phyloP scores from a whole-genome alignment of 2,113 vertebrate species.

The Oncorhynchus clarkii region DNA sequence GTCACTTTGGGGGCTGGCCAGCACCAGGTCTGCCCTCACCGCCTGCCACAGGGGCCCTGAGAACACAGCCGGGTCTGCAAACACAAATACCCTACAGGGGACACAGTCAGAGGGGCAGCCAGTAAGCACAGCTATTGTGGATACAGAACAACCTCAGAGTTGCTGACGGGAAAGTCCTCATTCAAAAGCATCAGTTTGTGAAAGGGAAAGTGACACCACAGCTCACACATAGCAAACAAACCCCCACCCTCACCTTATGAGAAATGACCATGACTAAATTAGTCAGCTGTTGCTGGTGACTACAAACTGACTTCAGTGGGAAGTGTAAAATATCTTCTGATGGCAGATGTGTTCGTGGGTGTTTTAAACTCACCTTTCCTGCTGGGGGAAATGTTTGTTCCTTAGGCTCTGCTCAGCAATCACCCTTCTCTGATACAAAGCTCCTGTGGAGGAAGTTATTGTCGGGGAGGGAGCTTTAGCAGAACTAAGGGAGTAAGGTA shows the following conservation, averaged over 20 bases:
- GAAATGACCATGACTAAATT: too few relatives aligned
- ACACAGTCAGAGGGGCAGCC: neutral
- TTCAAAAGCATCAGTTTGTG: too few relatives aligned
- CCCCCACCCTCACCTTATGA: too few relatives aligned
- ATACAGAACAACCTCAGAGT: too few relatives aligned
- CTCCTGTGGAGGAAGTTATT: constrained; percentile 58
- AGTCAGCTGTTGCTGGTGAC: too few relatives aligned
- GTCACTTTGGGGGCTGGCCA: constrained; percentile 40
- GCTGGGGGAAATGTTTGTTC: constrained; percentile 64
- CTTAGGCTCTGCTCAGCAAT: constrained; percentile 79
- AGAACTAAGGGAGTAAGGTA: neutral
- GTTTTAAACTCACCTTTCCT: constrained; percentile 76
- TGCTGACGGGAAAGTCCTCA: too few relatives aligned
- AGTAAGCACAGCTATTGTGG: neutral
- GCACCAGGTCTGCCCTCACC: constrained; percentile 64
- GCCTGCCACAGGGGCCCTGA: constrained; percentile 75
- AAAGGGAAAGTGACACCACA: too few relatives aligned
- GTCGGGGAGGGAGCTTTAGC: neutral
- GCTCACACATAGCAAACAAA: too few relatives aligned
- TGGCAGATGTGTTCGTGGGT: neutral
- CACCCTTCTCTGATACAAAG: constrained; percentile 77
- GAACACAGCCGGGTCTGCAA: constrained; percentile 82
- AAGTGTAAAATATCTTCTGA: too few relatives aligned
- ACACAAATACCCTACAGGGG: constrained; percentile 80
- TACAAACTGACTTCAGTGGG: too few relatives aligned